Base-by-base conservation (phyloP, 1,140 invertebrate species). In the Drosophila parabipectinata region DNA sequence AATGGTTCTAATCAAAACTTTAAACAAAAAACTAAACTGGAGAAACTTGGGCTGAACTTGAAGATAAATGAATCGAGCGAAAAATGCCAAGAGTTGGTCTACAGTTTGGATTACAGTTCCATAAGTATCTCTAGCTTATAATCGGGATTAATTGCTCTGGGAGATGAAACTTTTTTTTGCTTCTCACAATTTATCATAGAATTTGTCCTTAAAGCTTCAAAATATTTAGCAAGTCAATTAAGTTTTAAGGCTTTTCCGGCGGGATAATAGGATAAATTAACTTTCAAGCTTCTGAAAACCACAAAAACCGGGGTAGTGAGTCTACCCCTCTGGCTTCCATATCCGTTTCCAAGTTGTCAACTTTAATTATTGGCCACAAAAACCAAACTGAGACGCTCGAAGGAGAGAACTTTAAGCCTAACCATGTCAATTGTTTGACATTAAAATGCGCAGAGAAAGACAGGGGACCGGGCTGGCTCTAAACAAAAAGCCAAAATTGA, bases 1-100 rank as follows among this genome's bases (percentile, higher is more conserved):
- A 87, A 85, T 85, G 77, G 74, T 81, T 76, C 73, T 85, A 85
- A 87, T 85, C 81, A 87, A 85, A 88, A 87, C 66, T 78, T 87
- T 82, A 72, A 75, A 84, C 74, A 79, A 61, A 66, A 87, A 50
- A 30, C 41, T 28, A 28, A 39, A 37, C 26, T 28, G 10, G 4
- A 15, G 32, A 59, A 83, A 82, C 79, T 82, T 78, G 74, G 48
- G 72, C 60, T 61, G 61, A 85, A 71, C 78, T 85, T 68, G 60
- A 80, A 80, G 73, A 79, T 77, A 72, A 77, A 66, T 63, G 69
- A 64, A 58, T 64, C 56, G 52, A 77, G 58, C 67, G 54, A 21
- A 44, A 59, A 58, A 72, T 61, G 44, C 47, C 15, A 44, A 51
- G 30, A 30, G 44, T 9, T 32, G 26, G 45, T 18, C 12, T 30